Base-by-base conservation (phyloP, 2,888 invertebrate species). In the Hydropsyche betteni region DNA sequence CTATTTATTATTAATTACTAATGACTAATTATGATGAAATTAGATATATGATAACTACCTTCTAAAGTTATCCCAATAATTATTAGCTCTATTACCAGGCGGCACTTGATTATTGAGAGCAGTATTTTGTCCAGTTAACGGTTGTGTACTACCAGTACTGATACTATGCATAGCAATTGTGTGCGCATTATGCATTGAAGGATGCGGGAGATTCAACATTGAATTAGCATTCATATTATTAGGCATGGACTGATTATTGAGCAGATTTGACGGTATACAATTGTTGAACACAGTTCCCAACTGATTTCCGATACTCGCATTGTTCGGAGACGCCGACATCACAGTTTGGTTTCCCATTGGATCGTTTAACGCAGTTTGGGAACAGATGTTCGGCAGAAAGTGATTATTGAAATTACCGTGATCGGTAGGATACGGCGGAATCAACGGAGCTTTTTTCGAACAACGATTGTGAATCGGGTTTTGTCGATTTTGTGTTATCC, bases 1-100 rank as follows among this genome's bases (percentile, higher is more conserved):
- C 24, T 24, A 24, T 24, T 24, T 24, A 24, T 24, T 24, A 24
- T 24, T 24, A 24, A 24, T 24, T 24, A 24, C 24, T 24, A 24
- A 24, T 24, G 1, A 34, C 34, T 64, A 72, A 68, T 52, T 51
- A 77, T 77, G 74, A 70, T 51, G 74, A 74, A 75, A 77, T 74
- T 77, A 78, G 76, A 69, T 36, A 79, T 74, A 69, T 78, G 38
- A 55, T 69, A 75, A 68, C 68, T 76, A 94, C 95, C 95, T 95
- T 87, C 95, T 88, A 84, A 96, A 96, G 86, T 96, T 96, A 83
- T 96, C 96, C 95, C 95, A 96, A 85, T 96, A 96, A 86, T 96
- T 96, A 84, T 96, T 96, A 75, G 95, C 95, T 80, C 96, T 88
- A 84, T 94, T 95, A 38, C 96, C 95, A 51, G 96, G 96, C 53